Conservation (phyloP, 2,888 invertebrate species). For the Ochropleura plecta region DNA sequence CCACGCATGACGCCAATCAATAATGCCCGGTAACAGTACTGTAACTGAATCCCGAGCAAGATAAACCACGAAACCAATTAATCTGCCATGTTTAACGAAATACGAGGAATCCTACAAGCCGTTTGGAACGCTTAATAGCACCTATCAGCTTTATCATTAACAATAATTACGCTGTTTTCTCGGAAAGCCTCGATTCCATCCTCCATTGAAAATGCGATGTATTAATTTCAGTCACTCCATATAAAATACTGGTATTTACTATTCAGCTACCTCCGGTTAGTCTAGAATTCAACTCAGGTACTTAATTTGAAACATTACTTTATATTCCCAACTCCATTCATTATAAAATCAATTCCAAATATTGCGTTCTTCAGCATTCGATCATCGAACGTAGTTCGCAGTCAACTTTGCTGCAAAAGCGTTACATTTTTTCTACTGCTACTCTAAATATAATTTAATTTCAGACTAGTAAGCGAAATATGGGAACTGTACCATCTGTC, state of each 20-base stretch:
- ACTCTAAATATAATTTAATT: constrained; percentile 12
- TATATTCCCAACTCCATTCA: constrained; percentile 1
- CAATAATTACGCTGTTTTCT: constrained; percentile 3
- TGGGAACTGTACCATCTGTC: neutral
- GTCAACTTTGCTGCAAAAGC: neutral
- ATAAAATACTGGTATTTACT: constrained; percentile 6
- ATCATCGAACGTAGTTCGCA: neutral
- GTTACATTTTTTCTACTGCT: neutral
- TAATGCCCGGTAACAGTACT: neutral
- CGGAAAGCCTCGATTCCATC: constrained; percentile 7
- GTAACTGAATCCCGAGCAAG: neutral
- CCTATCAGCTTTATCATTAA: neutral
- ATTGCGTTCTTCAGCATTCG: neutral
- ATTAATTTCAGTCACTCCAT: neutral
- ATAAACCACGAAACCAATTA: neutral
- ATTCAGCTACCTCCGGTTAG: neutral
- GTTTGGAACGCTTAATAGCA: constrained; percentile 3
- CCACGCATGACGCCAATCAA: neutral
- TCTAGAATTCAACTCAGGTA: too few relatives aligned
- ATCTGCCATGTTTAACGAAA: neutral
- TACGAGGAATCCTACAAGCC: neutral
- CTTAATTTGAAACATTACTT: neutral
- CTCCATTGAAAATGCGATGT: constrained; percentile 6
- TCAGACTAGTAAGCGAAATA: constrained; percentile 12
- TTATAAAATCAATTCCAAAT: neutral